phyloP scores from a whole-genome alignment of 30 jellyfish, hydroid and myxozoan genomes.

The Hydractinia echinata region DNA sequence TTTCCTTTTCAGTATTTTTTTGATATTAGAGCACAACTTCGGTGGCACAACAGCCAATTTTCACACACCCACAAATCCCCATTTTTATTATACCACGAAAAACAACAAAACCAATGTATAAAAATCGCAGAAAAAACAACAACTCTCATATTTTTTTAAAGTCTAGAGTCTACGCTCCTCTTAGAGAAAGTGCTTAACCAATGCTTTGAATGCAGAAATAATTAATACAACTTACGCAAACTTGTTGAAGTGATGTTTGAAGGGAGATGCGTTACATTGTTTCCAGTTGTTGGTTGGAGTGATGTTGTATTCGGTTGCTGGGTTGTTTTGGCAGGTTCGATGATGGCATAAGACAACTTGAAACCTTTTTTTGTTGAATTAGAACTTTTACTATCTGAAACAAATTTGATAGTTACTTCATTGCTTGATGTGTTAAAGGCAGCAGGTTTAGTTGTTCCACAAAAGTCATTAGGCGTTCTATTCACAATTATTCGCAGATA shows the following conservation, averaged over 20 bases:
- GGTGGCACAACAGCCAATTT: too few species aligned
- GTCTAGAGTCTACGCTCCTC: background rate
- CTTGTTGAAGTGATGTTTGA: background rate
- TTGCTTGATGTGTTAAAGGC: background rate
- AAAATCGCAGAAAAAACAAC: too few species aligned
- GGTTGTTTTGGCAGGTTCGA: constrained; percentile 6
- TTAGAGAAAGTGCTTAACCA: background rate
- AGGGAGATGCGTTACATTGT: background rate
- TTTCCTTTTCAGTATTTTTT: too few species aligned
- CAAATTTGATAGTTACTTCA: constrained; percentile 2
- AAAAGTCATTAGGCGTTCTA: background rate
- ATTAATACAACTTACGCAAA: background rate
- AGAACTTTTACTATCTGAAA: background rate
- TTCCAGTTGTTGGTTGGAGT: background rate
- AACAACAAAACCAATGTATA: too few species aligned
- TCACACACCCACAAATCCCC: too few species aligned
- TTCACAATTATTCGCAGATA: background rate
- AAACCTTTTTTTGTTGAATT: constrained; percentile 7
- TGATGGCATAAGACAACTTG: background rate
- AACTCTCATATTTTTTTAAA: too few species aligned
- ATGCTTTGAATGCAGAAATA: background rate
- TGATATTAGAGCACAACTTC: too few species aligned
- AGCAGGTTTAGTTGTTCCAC: background rate
- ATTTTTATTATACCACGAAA: too few species aligned
- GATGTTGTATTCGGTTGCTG: background rate